Conservation (phyloP, 2,888 invertebrate species). For the Andrena hattorfiana region DNA sequence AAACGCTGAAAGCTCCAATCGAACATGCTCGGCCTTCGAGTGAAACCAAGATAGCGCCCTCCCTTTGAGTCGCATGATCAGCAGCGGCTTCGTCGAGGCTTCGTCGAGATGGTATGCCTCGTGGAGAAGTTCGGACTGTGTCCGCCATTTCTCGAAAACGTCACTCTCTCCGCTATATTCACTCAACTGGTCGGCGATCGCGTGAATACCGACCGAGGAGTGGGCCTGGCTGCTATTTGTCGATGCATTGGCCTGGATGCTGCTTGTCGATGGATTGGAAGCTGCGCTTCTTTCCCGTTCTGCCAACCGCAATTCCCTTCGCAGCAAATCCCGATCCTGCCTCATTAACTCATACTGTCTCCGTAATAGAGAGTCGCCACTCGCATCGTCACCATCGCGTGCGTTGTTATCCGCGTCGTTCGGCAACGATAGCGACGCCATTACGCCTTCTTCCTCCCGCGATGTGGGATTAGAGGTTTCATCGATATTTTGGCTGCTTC, state of each 20-base stretch:
- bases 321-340: background rate
- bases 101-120: background rate
- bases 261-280: background rate
- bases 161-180: background rate
- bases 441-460: background rate
- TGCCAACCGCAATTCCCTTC: background rate
- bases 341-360: background rate
- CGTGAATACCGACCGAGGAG: background rate
- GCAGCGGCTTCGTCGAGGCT: background rate
- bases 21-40: constrained; percentile 12
- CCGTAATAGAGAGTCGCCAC: background rate
- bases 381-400: background rate
- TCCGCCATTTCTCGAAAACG: background rate
- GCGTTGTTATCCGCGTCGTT: background rate
- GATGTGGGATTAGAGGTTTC: background rate
- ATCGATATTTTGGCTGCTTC: no score
- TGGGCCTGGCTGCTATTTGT: background rate
- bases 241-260: background rate
- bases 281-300: constrained; percentile 10
- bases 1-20: background rate
- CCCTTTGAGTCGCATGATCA: background rate
- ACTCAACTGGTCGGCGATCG: background rate
- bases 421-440: background rate
- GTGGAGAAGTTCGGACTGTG: constrained; percentile 8
- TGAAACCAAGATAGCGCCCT: constrained; percentile 10